Evolutionary conservation across 2,888 invertebrate species (phyloP).

Genomic region (Bellardia bayeri): DNA sequence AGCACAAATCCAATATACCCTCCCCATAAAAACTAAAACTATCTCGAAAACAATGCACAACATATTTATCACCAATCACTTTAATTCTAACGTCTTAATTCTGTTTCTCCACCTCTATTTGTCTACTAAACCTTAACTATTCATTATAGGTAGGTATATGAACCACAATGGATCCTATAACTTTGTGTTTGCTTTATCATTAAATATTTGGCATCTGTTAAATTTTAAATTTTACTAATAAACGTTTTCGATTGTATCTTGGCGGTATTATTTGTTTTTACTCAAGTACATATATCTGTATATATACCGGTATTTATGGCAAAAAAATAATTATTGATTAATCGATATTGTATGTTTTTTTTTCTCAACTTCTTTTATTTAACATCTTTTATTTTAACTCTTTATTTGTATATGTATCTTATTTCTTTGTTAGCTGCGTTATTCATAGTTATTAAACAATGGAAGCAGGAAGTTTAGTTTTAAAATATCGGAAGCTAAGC

Average conservation of each 20-base stretch:
- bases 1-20: too few species aligned
- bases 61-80: too few species aligned
- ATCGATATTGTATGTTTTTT: not conserved
- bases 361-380: not conserved
- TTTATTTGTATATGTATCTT: not conserved
- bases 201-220: constrained; percentile 33
- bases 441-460: not conserved
- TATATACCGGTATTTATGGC: not conserved
- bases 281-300: not conserved
- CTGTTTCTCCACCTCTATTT: not conserved
- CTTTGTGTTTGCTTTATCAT: not conserved
- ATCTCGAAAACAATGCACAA: too few species aligned
- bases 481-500: constrained; percentile 26
- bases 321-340: constrained; percentile 2
- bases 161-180: not conserved
- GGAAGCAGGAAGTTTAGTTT: constrained; percentile 20
- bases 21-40: too few species aligned
- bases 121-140: constrained; percentile 21
- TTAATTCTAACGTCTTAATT: not conserved
- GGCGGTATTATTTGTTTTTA: not conserved
- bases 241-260: not conserved
- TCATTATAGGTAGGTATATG: not conserved
- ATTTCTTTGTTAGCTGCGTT: not conserved
- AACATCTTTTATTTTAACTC: not conserved
- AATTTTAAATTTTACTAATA: constrained; percentile 1